A percentile compares a stretch with the other conserved stretches of the same genome.
These are phyloP conservation scores for Sarcophaga carnaria DNA, from an alignment of 2,888 invertebrate genomes.

Conservation along the genomic window DNA sequence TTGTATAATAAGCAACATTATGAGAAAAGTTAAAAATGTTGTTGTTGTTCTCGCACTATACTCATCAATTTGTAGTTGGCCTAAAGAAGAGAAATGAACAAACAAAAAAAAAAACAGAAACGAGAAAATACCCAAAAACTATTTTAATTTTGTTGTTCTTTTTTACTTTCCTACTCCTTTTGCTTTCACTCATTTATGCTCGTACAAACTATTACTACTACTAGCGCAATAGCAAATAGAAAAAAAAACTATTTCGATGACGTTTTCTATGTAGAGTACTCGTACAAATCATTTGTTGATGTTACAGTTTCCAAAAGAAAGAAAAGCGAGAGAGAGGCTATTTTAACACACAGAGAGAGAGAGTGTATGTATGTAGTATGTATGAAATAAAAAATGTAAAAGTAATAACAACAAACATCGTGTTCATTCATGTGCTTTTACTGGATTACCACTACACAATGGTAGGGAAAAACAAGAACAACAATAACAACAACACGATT, in stretches of 20 bases:
- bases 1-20: too few species aligned
- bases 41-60: too few species aligned
- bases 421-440: slow-evolving; percentile 48
- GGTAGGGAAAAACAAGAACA: not conserved
- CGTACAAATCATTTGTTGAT: slow-evolving; percentile 36
- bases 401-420: not conserved
- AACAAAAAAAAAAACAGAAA: not conserved
- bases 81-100: not conserved
- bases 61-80: too few species aligned
- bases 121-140: not conserved
- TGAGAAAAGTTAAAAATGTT: too few species aligned
- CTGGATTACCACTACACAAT: slow-evolving; percentile 17
- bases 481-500: slow-evolving; percentile 28
- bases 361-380: slow-evolving; percentile 6
- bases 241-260: slow-evolving; percentile 24
- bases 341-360: not conserved
- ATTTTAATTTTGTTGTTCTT: not conserved
- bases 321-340: not conserved
- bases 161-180: slow-evolving; percentile 22
- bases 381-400: not conserved
- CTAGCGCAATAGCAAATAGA: not conserved
- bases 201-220: slow-evolving; percentile 23
- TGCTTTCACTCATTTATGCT: slow-evolving; percentile 24
- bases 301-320: not conserved
- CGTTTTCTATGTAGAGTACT: slow-evolving; percentile 18